A percentile compares a stretch with the other conserved stretches of the same genome.
phyloP scores from a whole-genome alignment of 2,113 vertebrate species.

The Alligator mississippiensis region DNA sequence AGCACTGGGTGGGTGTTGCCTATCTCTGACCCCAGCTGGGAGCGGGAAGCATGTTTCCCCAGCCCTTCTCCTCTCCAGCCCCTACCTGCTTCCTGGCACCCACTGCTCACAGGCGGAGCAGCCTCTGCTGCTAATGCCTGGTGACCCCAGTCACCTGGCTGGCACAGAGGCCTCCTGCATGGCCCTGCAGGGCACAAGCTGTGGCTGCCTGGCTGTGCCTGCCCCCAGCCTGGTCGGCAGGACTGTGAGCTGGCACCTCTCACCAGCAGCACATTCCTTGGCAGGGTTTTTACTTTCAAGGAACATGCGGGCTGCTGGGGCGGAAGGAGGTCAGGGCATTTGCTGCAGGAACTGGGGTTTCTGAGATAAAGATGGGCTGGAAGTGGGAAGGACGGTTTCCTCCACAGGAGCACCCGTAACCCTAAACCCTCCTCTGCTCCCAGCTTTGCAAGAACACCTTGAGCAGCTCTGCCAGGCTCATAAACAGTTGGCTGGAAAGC shows the following conservation, averaged over 20 bases:
- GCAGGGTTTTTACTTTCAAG: not conserved
- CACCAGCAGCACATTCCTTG: not conserved
- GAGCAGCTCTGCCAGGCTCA: not conserved
- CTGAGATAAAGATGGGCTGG: not conserved
- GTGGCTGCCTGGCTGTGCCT: not conserved
- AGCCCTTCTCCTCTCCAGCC: constrained; percentile 56
- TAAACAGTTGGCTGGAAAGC: not conserved
- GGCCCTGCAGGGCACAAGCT: not conserved
- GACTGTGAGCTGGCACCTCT: not conserved
- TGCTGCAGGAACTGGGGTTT: not conserved
- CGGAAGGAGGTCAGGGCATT: not conserved
- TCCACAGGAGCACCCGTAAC: not conserved
- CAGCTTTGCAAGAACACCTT: not conserved
- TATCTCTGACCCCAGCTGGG: constrained; percentile 39
- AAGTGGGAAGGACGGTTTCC: not conserved
- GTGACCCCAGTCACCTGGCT: constrained; percentile 11
- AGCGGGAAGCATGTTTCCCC: constrained; percentile 41
- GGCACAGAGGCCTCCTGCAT: not conserved
- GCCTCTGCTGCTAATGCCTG: constrained; percentile 52
- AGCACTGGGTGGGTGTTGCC: not conserved
- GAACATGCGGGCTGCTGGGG: not conserved
- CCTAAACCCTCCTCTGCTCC: not conserved
- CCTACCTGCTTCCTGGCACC: constrained; percentile 30
- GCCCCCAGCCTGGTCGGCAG: not conserved
- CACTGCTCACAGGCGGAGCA: constrained; percentile 30